These are phyloP conservation scores for Monarcha castaneiventris DNA, from an alignment of 2,113 vertebrate species.

Conservation along the genomic window DNA sequence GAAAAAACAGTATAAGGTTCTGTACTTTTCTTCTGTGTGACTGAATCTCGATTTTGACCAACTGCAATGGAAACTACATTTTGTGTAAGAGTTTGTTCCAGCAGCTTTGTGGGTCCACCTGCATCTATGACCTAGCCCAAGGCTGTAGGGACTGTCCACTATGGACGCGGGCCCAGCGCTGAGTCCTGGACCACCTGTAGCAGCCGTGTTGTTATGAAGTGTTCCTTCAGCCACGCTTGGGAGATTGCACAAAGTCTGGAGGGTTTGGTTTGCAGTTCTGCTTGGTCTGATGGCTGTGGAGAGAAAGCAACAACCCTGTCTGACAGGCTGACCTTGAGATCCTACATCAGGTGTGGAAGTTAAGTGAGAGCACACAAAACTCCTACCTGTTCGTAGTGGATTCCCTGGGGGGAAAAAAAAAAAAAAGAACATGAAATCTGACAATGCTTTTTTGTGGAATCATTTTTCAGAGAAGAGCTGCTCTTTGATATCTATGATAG, in stretches of 20 bases:
- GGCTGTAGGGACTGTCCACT: accelerated
- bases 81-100: neutral
- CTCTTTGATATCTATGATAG: conserved; percentile 34
- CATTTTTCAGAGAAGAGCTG: conserved; percentile 7
- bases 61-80: neutral
- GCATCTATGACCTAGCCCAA: accelerated
- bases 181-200: neutral
- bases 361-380: neutral
- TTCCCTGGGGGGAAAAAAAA: neutral
- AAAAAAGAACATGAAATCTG: neutral
- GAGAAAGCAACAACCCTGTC: neutral
- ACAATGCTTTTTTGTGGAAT: conserved; percentile 1
- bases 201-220: neutral
- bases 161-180: accelerated
- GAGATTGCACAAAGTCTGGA: neutral
- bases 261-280: neutral
- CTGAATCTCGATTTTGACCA: neutral
- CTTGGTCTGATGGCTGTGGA: neutral
- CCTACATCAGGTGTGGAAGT: neutral
- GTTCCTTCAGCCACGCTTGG: neutral
- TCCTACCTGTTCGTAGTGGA: neutral
- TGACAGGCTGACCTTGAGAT: neutral
- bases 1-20: neutral
- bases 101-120: accelerated
- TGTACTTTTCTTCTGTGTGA: neutral